Conservation (phyloP, 92 coral and sea anemone genomes). For the Siderastrea radians region DNA sequence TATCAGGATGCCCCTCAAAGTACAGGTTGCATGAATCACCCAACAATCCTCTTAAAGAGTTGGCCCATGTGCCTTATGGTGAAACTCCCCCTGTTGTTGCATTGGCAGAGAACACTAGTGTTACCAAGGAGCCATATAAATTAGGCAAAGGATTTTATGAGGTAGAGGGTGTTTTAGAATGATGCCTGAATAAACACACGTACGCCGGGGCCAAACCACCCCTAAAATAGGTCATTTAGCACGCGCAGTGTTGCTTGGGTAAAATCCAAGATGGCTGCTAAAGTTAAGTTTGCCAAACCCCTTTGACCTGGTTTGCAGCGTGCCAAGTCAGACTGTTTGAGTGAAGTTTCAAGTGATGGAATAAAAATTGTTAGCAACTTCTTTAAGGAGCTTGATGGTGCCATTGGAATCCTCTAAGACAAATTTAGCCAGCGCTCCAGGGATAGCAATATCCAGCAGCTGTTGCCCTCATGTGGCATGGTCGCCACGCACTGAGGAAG, state of each 20-base stretch:
- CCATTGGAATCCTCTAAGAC: conserved; percentile 35
- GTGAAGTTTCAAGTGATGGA: conserved; percentile 8
- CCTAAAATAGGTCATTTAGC: too few relatives aligned
- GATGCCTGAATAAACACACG: neutral
- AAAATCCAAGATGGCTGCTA: too few relatives aligned
- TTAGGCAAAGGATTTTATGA: conserved; percentile 52
- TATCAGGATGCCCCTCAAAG: neutral
- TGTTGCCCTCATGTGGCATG: conserved; percentile 52
- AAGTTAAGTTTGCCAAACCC: conserved; percentile 33
- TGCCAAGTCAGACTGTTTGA: conserved; percentile 39
- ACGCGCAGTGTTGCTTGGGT: too few relatives aligned
- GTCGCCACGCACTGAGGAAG: conserved; percentile 59
- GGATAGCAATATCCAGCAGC: conserved; percentile 32
- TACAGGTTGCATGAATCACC: conserved; percentile 16
- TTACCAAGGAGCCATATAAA: neutral
- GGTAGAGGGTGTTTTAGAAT: conserved; percentile 34
- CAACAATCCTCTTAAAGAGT: neutral
- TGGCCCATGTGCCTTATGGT: conserved; percentile 1
- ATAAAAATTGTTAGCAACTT: too few relatives aligned
- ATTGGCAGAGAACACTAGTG: neutral
- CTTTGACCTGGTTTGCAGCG: too few relatives aligned
- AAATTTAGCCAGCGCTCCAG: conserved; percentile 57
- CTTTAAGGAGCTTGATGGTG: conserved; percentile 33
- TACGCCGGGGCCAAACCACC: too few relatives aligned
- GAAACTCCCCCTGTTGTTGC: neutral